A percentile compares a stretch with the other conserved stretches of the same genome.
phyloP scores from a whole-genome alignment of 2,888 invertebrate genomes.

The Penaeus monodon region DNA sequence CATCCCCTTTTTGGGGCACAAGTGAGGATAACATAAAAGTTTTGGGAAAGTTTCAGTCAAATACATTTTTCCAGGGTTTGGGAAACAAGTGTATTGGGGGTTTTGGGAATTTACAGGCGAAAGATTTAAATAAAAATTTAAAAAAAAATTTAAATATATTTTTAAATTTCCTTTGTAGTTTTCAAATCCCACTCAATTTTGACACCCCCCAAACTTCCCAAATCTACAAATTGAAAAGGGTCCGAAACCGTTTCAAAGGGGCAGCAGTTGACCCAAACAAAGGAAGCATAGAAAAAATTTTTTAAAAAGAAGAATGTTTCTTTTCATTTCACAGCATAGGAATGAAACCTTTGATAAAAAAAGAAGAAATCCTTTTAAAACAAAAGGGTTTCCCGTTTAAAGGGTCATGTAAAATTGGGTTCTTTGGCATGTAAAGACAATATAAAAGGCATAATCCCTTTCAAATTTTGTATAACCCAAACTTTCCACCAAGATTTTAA shows the following conservation, averaged over 20 bases:
- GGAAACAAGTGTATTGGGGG: slow-evolving; percentile 20
- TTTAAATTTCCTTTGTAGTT: slow-evolving; percentile 5
- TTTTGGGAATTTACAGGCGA: slow-evolving; percentile 1
- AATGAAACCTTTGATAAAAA: slow-evolving; percentile 47
- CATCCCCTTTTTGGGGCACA: slow-evolving; percentile 14
- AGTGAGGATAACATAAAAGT: slow-evolving; percentile 35
- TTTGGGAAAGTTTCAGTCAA: slow-evolving; percentile 33
- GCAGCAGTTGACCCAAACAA: slow-evolving; percentile 46
- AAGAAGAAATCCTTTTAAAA: slow-evolving; percentile 35
- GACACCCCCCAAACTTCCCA: slow-evolving; percentile 8
- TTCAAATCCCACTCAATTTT: slow-evolving; percentile 24
- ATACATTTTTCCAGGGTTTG: slow-evolving; percentile 37
- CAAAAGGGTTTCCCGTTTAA: slow-evolving; percentile 45
- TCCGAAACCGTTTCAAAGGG: slow-evolving; percentile 43
- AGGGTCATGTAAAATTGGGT: slow-evolving; percentile 56
- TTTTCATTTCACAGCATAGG: slow-evolving; percentile 46
- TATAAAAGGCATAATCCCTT: slow-evolving; percentile 55
- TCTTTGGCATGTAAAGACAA: slow-evolving; percentile 60
- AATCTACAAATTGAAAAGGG: slow-evolving; percentile 28
- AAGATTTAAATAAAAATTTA: not conserved
- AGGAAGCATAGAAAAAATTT: slow-evolving; percentile 27
- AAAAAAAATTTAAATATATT: slow-evolving; percentile 1
- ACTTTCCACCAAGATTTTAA: slow-evolving; percentile 42
- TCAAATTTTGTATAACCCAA: slow-evolving; percentile 26
- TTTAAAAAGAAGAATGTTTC: slow-evolving; percentile 40